phyloP scores from a whole-genome alignment of 2,888 invertebrate species.

The Rotaria magnacalcarata region DNA sequence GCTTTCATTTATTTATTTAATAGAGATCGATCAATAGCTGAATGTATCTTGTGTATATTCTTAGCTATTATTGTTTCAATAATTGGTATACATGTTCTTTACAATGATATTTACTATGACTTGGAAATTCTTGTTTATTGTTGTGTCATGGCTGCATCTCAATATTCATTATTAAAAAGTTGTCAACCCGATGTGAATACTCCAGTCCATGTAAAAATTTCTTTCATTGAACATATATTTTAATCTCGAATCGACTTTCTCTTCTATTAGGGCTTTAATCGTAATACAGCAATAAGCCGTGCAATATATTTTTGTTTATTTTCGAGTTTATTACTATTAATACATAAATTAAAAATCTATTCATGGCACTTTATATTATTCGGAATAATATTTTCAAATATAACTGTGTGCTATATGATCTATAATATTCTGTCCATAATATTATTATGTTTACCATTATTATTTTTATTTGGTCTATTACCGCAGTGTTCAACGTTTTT shows the following conservation, averaged over 20 bases:
- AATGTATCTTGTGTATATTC: conserved; percentile 53
- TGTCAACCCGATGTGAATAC: conserved; percentile 98
- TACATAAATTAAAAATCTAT: conserved; percentile 51
- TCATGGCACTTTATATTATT: neutral
- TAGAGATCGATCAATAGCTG: conserved; percentile 64
- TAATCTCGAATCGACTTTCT: neutral
- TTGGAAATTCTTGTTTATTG: conserved; percentile 88
- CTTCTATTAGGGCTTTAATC: conserved; percentile 73
- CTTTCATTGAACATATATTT: neutral
- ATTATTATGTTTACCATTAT: conserved; percentile 81
- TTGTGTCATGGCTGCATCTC: conserved; percentile 93
- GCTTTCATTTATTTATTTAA: conserved; percentile 42
- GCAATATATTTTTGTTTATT: conserved; percentile 87
- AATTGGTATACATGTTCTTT: conserved; percentile 76
- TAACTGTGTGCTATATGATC: conserved; percentile 4
- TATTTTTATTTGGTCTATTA: conserved; percentile 88
- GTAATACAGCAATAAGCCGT: conserved; percentile 83
- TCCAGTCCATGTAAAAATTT: conserved; percentile 74
- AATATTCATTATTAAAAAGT: conserved; percentile 86
- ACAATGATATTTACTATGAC: conserved; percentile 80
- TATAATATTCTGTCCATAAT: conserved; percentile 61
- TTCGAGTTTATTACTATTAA: conserved; percentile 61
- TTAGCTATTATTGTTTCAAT: conserved; percentile 79
- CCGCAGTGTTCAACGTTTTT: conserved; percentile 92
- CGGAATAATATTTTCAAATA: conserved; percentile 14